Percentiles rank a stretch among this genome's conserved stretches.
phyloP scores from a whole-genome alignment of 2,113 vertebrate species.

The Psittacus erithacus region DNA sequence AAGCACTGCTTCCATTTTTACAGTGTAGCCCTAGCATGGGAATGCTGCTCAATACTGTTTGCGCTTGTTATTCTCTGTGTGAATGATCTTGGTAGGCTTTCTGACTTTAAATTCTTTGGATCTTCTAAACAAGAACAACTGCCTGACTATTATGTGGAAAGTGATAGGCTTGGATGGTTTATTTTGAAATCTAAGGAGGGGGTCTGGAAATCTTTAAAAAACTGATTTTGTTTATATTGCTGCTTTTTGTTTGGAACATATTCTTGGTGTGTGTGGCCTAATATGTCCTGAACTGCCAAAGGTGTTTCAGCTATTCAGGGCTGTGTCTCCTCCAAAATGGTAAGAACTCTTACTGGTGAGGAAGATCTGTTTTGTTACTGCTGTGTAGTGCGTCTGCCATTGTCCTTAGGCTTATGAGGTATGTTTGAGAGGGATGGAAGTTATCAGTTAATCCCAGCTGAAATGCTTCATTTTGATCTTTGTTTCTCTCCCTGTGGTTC shows the following conservation, averaged over 20 bases:
- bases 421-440: neutral
- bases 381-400: neutral
- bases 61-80: neutral
- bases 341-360: neutral
- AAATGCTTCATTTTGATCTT: neutral
- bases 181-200: neutral
- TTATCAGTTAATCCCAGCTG: neutral
- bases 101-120: neutral
- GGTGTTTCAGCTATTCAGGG: neutral
- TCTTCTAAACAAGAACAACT: neutral
- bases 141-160: neutral
- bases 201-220: neutral
- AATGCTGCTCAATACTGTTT: neutral
- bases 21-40: neutral
- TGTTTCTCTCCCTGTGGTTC: neutral
- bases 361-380: neutral
- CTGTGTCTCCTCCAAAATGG: neutral
- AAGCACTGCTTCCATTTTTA: neutral
- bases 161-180: neutral
- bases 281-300: neutral
- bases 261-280: neutral
- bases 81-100: neutral
- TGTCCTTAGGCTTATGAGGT: neutral
- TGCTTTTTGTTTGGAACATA: neutral
- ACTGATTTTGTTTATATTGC: neutral